Base-by-base conservation (phyloP, 2,797 vertebrate genomes). In the Psittacula echo region DNA sequence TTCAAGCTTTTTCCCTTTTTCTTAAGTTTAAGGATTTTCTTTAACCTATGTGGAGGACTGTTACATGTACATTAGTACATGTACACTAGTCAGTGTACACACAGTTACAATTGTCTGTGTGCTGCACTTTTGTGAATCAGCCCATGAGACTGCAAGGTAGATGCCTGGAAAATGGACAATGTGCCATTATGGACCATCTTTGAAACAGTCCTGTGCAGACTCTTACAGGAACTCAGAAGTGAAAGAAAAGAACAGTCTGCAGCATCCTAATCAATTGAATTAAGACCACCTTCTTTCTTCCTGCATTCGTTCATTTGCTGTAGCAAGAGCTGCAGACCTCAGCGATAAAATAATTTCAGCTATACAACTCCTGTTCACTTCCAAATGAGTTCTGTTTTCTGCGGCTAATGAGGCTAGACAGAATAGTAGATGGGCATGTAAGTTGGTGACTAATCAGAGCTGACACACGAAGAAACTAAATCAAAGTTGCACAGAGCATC, bases 371-470 rank as follows among this genome's bases (percentile, higher is more conserved):
- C 54, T 62, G 1, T 30, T 72, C 12, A 10, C 12, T 85, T n/a
- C 42, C 29, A 26, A 39, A 13, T 2, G 5, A 3, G 0, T 37
- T 51, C 27, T 48, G 0, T 45, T 39, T 64, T 45, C 68, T 42
- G 23, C 61, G 14, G 37, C 65, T 85, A 10, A 29, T 29, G 74
- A 72, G 34, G n/a, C 62, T 64, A 27, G n/a, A 15, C 34, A 32
- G 17, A 65, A 5, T 23, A 58, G 48, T 41, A 34, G 27, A 24
- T 30, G 61, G 71, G 29, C 37, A 3, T 50, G 27, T 21, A 48
- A 68, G 32, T 2, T 50, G 58, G 13, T 62, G 44, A 20, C 39
- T 87, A 29, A 16, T 44, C 37, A 26, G 13, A 74, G 66, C 6
- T 73, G 42, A 44, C 68, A 48, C 8, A 22, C 17, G 39, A 4